These are phyloP conservation scores for Tapirus terrestris DNA, from an alignment of 2,113 vertebrate species.

Conservation along the genomic window DNA sequence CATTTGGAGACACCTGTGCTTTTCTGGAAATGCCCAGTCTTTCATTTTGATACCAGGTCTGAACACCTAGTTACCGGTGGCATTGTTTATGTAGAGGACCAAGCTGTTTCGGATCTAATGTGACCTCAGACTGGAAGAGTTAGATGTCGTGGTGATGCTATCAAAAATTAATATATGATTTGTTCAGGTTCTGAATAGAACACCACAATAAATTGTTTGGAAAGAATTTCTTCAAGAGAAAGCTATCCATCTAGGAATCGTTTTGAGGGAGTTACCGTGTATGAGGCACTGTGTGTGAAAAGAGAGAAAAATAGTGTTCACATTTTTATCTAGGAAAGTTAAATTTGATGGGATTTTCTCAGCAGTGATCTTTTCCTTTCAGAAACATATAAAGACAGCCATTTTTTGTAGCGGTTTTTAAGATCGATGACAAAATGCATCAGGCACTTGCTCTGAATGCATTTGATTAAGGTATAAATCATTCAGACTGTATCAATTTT, in stretches of 20 bases:
- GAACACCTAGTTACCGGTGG: background rate
- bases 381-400: slow-evolving; percentile 6
- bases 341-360: slow-evolving; percentile 16
- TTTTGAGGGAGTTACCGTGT: background rate
- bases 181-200: slow-evolving; percentile 20
- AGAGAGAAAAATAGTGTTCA: slow-evolving; percentile 27
- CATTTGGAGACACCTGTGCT: background rate
- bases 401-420: background rate
- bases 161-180: background rate
- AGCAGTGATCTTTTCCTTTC: slow-evolving; percentile 24
- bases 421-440: background rate
- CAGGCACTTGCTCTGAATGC: background rate
- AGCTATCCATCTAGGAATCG: background rate
- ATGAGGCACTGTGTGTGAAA: background rate
- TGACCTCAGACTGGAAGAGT: background rate
- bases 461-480: slow-evolving; percentile 34
- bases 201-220: background rate
- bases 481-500: background rate
- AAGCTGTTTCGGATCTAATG: background rate
- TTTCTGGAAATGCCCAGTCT: background rate
- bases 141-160: background rate
- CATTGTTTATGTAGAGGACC: background rate
- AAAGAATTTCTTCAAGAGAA: slow-evolving; percentile 12
- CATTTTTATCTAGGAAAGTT: slow-evolving; percentile 30
- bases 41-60: slow-evolving; percentile 14